Conservation (phyloP, 2,113 vertebrate species). For the Heptranchias perlo region DNA sequence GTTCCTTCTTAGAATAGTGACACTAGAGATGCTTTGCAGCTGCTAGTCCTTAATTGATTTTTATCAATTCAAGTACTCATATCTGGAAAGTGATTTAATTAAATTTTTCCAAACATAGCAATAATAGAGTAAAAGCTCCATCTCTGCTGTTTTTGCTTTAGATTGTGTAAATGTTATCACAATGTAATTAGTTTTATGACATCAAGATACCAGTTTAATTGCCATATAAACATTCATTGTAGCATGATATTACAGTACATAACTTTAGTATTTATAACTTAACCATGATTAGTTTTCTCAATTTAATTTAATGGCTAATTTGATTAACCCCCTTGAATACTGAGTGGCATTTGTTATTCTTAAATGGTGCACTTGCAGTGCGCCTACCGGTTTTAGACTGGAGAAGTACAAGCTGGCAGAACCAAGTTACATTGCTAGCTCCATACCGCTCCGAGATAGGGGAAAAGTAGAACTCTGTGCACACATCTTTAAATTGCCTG, state of each 20-base stretch:
- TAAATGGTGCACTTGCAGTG: not conserved
- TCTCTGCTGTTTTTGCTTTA: not conserved
- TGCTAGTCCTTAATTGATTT: slow-evolving; percentile 22
- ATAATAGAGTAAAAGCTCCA: slow-evolving; percentile 3
- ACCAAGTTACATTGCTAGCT: not conserved
- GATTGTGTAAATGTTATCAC: not conserved
- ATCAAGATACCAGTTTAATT: slow-evolving; percentile 24
- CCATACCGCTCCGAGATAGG: not conserved
- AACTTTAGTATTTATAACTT: slow-evolving; percentile 6
- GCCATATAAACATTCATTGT: slow-evolving; percentile 31
- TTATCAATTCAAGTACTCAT: slow-evolving; percentile 26
- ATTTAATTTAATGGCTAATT: slow-evolving; percentile 29
- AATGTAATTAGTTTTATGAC: slow-evolving; percentile 24
- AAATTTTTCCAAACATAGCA: slow-evolving; percentile 19
- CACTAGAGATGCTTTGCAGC: slow-evolving; percentile 29
- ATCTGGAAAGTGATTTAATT: slow-evolving; percentile 4
- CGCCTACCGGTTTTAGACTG: not conserved
- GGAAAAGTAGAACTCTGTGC: not conserved
- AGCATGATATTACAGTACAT: slow-evolving; percentile 22
- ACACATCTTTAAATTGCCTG: not conserved
- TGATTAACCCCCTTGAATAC: slow-evolving; percentile 32
- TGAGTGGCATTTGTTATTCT: slow-evolving; percentile 15
- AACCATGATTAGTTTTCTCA: slow-evolving; percentile 31
- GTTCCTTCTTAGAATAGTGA: not conserved
- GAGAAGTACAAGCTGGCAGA: not conserved